Percentiles rank a stretch among this genome's conserved stretches.
Evolutionary conservation across 2,113 vertebrate genomes (phyloP).

Genomic region (Aptenodytes patagonicus): DNA sequence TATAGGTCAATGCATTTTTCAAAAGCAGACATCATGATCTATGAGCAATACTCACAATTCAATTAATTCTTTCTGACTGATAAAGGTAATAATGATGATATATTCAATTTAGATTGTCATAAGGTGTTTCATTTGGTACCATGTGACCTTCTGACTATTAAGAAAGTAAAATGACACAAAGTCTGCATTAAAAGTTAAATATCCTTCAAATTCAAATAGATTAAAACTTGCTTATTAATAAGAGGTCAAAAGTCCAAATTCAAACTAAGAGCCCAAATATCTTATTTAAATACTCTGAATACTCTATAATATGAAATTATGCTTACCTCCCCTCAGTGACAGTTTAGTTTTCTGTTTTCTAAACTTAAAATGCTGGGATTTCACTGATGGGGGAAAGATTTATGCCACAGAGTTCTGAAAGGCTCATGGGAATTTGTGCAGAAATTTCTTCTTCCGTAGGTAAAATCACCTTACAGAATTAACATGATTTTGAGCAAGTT

Average conservation of each 20-base stretch:
- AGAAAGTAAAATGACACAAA: neutral
- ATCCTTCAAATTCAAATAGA: neutral
- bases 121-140: neutral
- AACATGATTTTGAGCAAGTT: neutral
- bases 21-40: constrained; percentile 13
- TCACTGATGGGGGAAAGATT: neutral
- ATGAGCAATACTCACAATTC: neutral
- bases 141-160: neutral
- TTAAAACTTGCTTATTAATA: neutral
- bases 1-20: constrained; percentile 23
- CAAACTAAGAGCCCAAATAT: neutral
- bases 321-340: neutral
- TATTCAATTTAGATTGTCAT: neutral
- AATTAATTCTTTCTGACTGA: constrained; percentile 9
- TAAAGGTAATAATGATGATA: neutral
- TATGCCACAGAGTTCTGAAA: neutral
- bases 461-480: neutral
- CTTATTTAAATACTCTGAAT: neutral
- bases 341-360: neutral
- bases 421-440: neutral
- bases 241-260: neutral
- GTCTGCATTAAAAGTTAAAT: constrained; percentile 4
- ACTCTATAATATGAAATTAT: neutral
- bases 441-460: neutral
- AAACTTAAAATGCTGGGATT: neutral